Conservation (phyloP, 64 coral and sea anemone genomes). For the Montipora cactus region DNA sequence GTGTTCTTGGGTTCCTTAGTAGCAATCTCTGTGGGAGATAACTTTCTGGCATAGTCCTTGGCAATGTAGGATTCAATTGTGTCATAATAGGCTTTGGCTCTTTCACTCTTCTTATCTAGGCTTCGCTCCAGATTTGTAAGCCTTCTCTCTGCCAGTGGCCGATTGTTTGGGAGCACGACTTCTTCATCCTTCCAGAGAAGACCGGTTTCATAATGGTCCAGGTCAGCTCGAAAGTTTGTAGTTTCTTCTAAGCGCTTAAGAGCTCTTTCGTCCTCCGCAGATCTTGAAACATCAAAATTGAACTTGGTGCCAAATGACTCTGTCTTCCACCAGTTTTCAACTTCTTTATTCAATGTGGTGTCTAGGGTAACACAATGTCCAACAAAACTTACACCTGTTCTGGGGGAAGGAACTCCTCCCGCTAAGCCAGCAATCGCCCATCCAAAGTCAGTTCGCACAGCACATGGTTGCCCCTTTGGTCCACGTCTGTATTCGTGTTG, state of each 20-base stretch:
- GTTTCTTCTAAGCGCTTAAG: conserved; percentile 37
- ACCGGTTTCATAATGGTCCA: conserved; percentile 53
- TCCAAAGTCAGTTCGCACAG: conserved; percentile 61
- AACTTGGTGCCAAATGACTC: conserved; percentile 77
- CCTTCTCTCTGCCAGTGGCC: conserved; percentile 29
- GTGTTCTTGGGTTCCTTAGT: conserved; percentile 46
- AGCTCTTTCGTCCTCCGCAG: conserved; percentile 56
- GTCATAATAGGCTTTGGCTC: conserved; percentile 26
- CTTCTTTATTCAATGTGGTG: conserved; percentile 40
- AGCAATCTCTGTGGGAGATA: not conserved
- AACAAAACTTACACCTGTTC: not conserved
- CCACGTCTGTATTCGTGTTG: conserved; percentile 68
- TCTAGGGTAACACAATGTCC: conserved; percentile 26
- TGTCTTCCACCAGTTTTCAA: conserved; percentile 76
- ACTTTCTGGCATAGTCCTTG: conserved; percentile 9
- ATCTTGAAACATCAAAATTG: not conserved
- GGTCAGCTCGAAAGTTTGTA: conserved; percentile 51
- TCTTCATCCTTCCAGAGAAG: conserved; percentile 50
- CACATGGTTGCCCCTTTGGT: conserved; percentile 68
- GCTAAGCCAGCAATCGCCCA: conserved; percentile 61
- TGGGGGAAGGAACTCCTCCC: conserved; percentile 19
- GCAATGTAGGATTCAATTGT: conserved; percentile 53
- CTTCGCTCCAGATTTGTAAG: conserved; percentile 60
- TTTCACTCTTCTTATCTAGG: conserved; percentile 56
- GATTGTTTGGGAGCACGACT: conserved; percentile 51